A percentile compares a stretch with the other conserved stretches of the same genome.
These are phyloP conservation scores for Thalassaphorura encarpata DNA, from an alignment of 1,140 invertebrate species.

Conservation along the genomic window DNA sequence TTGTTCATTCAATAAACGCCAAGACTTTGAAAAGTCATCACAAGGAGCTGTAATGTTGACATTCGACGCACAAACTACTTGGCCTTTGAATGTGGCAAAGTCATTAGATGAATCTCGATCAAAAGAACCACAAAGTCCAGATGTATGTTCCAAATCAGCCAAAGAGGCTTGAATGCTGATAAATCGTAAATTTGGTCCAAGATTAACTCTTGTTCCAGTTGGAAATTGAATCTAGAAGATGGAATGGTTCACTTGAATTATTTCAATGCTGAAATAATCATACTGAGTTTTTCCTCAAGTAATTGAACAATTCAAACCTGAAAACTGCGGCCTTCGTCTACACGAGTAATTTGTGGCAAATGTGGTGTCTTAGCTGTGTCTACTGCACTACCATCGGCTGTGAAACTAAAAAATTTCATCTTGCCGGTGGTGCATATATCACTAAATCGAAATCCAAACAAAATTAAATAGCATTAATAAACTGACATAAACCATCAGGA, in stretches of 20 bases:
- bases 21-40: slow-evolving; percentile 27
- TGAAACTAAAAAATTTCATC: slow-evolving; percentile 32
- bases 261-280: neutral
- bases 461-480: too few species aligned
- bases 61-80: slow-evolving; percentile 18
- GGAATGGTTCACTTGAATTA: neutral
- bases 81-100: slow-evolving; percentile 22
- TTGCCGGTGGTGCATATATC: slow-evolving; percentile 28
- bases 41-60: slow-evolving; percentile 12
- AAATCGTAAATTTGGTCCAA: slow-evolving; percentile 31
- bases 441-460: too few species aligned
- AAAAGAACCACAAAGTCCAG: slow-evolving; percentile 30
- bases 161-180: slow-evolving; percentile 29
- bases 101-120: slow-evolving; percentile 26
- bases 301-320: slow-evolving; percentile 19
- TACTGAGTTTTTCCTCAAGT: neutral
- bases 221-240: slow-evolving; percentile 28
- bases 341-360: slow-evolving; percentile 31
- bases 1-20: slow-evolving; percentile 27
- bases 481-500: too few species aligned
- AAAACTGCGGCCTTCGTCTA: slow-evolving; percentile 33
- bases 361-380: slow-evolving; percentile 24
- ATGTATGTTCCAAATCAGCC: slow-evolving; percentile 28
- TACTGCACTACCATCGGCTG: slow-evolving; percentile 21
- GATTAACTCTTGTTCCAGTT: slow-evolving; percentile 27